phyloP scores from a whole-genome alignment of 2,888 invertebrate species.

The Eumacrocentrus americanus region DNA sequence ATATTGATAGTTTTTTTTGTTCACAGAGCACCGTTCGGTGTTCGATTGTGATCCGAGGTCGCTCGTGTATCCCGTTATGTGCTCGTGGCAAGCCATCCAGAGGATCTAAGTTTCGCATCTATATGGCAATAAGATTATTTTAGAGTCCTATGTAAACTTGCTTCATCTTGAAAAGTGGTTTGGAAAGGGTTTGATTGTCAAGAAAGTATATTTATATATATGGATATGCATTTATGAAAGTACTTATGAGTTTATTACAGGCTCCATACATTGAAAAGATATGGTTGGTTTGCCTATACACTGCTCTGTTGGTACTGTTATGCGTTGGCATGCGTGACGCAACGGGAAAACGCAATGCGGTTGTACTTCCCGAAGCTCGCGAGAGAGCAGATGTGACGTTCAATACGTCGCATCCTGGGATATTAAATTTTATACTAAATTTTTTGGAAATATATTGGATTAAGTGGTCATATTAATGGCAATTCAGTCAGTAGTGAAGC shows the following conservation, averaged over 20 bases:
- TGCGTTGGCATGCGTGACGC: slow-evolving; percentile 56
- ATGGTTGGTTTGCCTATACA: not conserved
- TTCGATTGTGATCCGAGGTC: slow-evolving; percentile 26
- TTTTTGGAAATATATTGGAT: no score
- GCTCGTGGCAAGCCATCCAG: not conserved
- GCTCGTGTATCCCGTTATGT: slow-evolving; percentile 18
- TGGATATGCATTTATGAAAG: not conserved
- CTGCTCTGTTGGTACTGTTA: slow-evolving; percentile 49
- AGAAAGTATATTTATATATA: not conserved
- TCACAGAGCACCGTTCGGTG: slow-evolving; percentile 4
- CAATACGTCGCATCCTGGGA: slow-evolving; percentile 9
- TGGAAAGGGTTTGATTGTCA: not conserved
- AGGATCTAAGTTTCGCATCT: not conserved
- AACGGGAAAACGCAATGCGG: slow-evolving; percentile 52
- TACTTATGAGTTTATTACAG: slow-evolving; percentile 1
- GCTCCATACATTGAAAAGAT: not conserved
- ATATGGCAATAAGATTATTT: not conserved
- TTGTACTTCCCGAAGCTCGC: slow-evolving; percentile 42
- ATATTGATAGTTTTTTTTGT: not conserved
- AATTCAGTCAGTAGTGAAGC: no score
- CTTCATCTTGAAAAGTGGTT: not conserved
- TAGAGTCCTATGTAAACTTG: not conserved
- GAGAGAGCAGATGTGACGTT: slow-evolving; percentile 23
- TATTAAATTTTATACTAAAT: no score
- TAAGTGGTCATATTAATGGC: no score